phyloP scores from a whole-genome alignment of 2,888 invertebrate genomes.

The Camptogramma bilineatum region DNA sequence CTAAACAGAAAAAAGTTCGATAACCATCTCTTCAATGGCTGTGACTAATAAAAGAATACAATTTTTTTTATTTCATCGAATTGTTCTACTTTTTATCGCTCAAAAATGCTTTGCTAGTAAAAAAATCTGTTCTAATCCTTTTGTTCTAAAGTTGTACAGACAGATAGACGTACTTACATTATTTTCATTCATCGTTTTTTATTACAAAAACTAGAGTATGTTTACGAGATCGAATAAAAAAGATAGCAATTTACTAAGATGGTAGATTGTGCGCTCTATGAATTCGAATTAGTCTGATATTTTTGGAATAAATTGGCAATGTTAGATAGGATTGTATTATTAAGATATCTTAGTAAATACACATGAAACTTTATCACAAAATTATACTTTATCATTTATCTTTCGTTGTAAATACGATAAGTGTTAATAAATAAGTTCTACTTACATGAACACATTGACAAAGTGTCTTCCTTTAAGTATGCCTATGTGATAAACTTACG shows the following conservation, averaged over 20 bases:
- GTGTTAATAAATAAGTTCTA: too few relatives aligned
- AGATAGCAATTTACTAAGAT: slow-evolving; percentile 7
- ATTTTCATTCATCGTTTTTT: background rate
- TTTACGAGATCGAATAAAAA: slow-evolving; percentile 12
- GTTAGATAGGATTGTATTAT: background rate
- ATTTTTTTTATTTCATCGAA: too few relatives aligned
- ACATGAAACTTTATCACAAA: background rate
- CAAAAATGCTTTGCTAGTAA: too few relatives aligned
- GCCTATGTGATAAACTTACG: too few relatives aligned
- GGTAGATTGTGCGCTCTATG: slow-evolving; percentile 6
- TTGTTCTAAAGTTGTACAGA: background rate
- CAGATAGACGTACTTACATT: background rate
- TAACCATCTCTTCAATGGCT: too few relatives aligned
- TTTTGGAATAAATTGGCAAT: background rate
- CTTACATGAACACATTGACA: too few relatives aligned
- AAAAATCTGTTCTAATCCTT: background rate
- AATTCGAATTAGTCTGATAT: slow-evolving; percentile 6
- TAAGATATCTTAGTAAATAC: background rate
- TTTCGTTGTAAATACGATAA: too few relatives aligned
- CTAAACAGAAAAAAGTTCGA: too few relatives aligned
- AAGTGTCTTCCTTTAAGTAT: too few relatives aligned
- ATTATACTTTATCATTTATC: too few relatives aligned
- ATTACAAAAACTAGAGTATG: slow-evolving; percentile 3
- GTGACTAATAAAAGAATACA: too few relatives aligned
- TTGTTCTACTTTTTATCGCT: too few relatives aligned